phyloP scores from a whole-genome alignment of 2,113 vertebrate species.

The Sula dactylatra region DNA sequence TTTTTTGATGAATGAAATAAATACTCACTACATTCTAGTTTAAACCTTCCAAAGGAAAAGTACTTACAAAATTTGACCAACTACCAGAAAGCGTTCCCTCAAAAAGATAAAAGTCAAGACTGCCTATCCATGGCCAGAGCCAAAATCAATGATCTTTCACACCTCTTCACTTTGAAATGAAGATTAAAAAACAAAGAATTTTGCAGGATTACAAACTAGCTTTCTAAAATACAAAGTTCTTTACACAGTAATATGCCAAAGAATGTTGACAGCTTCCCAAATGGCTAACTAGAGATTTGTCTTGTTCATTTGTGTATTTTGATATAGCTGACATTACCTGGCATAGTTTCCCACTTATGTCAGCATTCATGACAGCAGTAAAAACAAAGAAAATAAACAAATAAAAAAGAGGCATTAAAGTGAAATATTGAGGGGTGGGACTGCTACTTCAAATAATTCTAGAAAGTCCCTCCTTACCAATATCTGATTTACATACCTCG shows the following conservation, averaged over 20 bases:
- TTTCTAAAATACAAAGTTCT: background rate
- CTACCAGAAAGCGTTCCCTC: background rate
- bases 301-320: constrained; percentile 8
- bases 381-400: constrained; percentile 78
- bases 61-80: background rate
- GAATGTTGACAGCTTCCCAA: background rate
- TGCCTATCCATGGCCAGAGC: background rate
- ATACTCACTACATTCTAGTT: background rate
- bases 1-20: background rate
- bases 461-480: constrained; percentile 22
- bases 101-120: background rate
- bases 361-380: constrained; percentile 78
- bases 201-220: background rate
- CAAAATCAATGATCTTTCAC: background rate
- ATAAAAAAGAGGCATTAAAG: constrained; percentile 67
- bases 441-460: background rate
- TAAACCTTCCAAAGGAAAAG: background rate
- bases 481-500: background rate
- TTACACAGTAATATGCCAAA: background rate
- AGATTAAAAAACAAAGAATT: background rate
- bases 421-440: constrained; percentile 39
- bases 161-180: background rate
- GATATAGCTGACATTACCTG: constrained; percentile 77
- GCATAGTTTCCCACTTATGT: constrained; percentile 77
- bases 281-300: background rate